Evolutionary conservation across 2,797 vertebrate species (phyloP), one percentile per base, ranked within the genome.

Genomic region (Galaxias olidus): DNA sequence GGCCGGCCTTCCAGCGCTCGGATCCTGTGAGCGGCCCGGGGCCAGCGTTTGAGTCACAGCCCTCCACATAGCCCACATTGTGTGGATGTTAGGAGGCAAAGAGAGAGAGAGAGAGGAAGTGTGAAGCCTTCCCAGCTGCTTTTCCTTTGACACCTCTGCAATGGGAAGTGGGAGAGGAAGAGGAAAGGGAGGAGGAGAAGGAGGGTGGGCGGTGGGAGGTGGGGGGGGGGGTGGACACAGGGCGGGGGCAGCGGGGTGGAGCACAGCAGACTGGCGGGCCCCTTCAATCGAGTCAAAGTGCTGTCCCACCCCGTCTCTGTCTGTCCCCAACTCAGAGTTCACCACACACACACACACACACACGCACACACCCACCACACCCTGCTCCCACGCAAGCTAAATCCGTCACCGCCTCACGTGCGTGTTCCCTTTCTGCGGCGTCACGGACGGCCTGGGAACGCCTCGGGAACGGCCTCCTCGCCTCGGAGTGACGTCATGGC

Each of bases 71-170:
- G 79, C 63, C 80, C 63, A 68, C 74, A 76, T 59, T 84, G 91
- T 74, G 88, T 88, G 82, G 87, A 84, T 79, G 80, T 83, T 61
- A 46, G 59, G 76, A 79, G 71, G 65, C 47, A n/a, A 41, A 30
- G 56, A 40, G 40, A n/a, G 30, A 48, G 44, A 65, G 14, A 48
- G 43, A 49, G 69, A 73, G 68, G 1, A 61, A 64, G 61, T 55
- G 42, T 14, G 60, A 48, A 54, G 80, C 75, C 57, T 77, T 86
- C 77, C 84, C 83, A 72, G 76, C 84, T 83, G 83, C 82, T 82
- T 84, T 89, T 90, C 85, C 87, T 90, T 86, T 70, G 80, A 85
- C 91, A 87, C 91, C 90, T 93, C 91, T 90, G 85, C 89, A 90
- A 92, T 81, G 55, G 68, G 66, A 75, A 84, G 53, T 72, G 73